Conservation (phyloP, 2,113 vertebrate species). For the Cheirogaleus medius region DNA sequence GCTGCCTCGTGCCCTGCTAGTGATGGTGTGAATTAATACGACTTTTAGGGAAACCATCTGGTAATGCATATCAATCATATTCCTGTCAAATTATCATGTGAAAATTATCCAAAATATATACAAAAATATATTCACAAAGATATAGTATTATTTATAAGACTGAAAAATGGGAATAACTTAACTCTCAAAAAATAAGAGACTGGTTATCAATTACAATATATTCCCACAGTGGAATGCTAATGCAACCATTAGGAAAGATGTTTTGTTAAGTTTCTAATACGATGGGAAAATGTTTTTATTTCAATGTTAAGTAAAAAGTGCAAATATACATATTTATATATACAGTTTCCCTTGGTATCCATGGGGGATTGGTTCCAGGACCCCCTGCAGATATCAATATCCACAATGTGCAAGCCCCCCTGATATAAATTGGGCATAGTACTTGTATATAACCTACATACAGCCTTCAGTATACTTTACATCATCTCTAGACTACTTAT, state of each 20-base stretch:
- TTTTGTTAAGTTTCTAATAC: constrained; percentile 17
- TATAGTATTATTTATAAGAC: neutral
- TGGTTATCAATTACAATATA: neutral
- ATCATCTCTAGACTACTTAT: neutral
- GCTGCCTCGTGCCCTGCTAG: neutral
- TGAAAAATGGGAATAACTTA: neutral
- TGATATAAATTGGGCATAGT: neutral
- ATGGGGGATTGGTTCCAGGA: neutral
- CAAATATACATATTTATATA: neutral
- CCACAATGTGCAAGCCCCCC: neutral
- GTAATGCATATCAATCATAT: neutral
- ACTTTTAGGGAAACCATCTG: neutral
- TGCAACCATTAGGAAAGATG: neutral
- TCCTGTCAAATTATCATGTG: neutral
- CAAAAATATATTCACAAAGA: neutral
- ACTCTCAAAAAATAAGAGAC: neutral
- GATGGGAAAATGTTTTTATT: neutral
- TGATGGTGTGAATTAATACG: neutral
- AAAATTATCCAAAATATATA: neutral
- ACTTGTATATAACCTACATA: neutral
- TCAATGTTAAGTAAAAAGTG: neutral
- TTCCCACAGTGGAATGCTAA: neutral
- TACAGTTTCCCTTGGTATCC: neutral
- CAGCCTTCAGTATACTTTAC: neutral
- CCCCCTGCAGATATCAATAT: neutral